A percentile compares a stretch with the other conserved stretches of the same genome.
These are phyloP conservation scores for Sinocyclocheilus maitianheensis DNA, from an alignment of 2,113 vertebrate species.

Conservation along the genomic window DNA sequence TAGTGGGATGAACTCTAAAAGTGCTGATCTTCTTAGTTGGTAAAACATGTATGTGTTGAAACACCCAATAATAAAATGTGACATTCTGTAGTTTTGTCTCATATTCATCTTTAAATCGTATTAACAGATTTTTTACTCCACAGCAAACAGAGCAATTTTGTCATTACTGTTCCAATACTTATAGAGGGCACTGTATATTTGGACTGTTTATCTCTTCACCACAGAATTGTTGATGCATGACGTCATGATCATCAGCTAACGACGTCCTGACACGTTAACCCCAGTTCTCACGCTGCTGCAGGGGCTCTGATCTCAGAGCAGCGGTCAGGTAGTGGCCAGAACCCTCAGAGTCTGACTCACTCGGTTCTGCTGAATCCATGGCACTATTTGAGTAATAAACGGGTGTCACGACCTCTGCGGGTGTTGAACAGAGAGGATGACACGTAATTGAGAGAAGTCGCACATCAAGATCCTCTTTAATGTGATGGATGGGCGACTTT, in stretches of 20 bases:
- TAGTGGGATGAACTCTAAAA: too few species aligned
- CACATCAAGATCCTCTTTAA: slow-evolving; percentile 46
- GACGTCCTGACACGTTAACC: background rate
- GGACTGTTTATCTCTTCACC: background rate
- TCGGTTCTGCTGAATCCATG: background rate
- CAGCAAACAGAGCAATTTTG: too few species aligned
- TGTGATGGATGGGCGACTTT: slow-evolving; percentile 50
- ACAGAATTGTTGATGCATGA: slow-evolving; percentile 33
- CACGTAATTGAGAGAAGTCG: slow-evolving; percentile 49
- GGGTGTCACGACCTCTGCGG: slow-evolving; percentile 33
- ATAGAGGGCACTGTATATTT: background rate
- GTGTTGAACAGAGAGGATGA: slow-evolving; percentile 43
- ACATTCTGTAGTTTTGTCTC: too few species aligned
- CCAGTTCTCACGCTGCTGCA: background rate
- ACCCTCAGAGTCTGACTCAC: slow-evolving; percentile 34
- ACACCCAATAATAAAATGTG: too few species aligned
- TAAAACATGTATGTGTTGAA: too few species aligned
- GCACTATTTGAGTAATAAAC: slow-evolving; percentile 39
- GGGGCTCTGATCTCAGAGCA: slow-evolving; percentile 33
- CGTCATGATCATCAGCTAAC: slow-evolving; percentile 11
- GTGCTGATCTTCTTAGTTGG: too few species aligned
- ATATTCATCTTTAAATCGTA: too few species aligned
- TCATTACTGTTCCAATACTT: too few species aligned
- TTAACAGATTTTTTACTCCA: too few species aligned
- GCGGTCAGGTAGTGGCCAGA: slow-evolving; percentile 46